Evolutionary conservation across 2,888 invertebrate species (phyloP).

Genomic region (Chrysolina americana): DNA sequence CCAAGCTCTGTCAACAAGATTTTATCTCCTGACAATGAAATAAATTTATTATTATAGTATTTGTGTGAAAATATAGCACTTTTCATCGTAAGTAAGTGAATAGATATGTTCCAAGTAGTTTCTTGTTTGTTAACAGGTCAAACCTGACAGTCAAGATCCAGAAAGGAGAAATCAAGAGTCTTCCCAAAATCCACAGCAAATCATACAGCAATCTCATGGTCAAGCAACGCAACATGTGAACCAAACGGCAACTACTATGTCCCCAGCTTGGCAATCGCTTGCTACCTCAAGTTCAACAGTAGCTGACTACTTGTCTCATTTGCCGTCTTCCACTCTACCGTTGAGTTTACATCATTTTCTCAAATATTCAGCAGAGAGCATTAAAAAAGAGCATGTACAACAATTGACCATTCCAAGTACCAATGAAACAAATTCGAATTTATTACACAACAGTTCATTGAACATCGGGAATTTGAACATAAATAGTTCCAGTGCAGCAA

Average conservation of each 20-base stretch:
- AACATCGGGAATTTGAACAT: conserved; percentile 20
- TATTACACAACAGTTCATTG: conserved; percentile 31
- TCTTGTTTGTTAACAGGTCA: neutral
- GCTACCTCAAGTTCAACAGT: conserved; percentile 80
- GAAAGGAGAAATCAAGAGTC: conserved; percentile 30
- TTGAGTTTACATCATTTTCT: conserved; percentile 87
- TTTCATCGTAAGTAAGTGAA: neutral
- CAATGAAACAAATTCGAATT: conserved; percentile 31
- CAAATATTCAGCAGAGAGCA: conserved; percentile 82
- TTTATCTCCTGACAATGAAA: too few species aligned
- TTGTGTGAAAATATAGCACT: neutral
- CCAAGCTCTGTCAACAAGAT: too few species aligned
- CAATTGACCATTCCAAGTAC: conserved; percentile 57
- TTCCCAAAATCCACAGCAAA: conserved; percentile 37
- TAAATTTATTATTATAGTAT: neutral
- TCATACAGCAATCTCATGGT: conserved; percentile 48
- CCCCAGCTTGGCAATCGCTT: conserved; percentile 81
- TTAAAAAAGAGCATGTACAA: conserved; percentile 80
- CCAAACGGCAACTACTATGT: conserved; percentile 63
- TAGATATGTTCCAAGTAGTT: neutral
- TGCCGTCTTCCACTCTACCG: conserved; percentile 82
- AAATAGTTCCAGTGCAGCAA: conserved; percentile 5
- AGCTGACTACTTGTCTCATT: conserved; percentile 87
- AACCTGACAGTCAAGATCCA: conserved; percentile 3
- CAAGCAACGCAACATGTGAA: conserved; percentile 51